Evolutionary conservation across 30 jellyfish, hydroid and myxozoan species (phyloP), one percentile per base, ranked within the genome.

Genomic region (Turritopsis rubra): DNA sequence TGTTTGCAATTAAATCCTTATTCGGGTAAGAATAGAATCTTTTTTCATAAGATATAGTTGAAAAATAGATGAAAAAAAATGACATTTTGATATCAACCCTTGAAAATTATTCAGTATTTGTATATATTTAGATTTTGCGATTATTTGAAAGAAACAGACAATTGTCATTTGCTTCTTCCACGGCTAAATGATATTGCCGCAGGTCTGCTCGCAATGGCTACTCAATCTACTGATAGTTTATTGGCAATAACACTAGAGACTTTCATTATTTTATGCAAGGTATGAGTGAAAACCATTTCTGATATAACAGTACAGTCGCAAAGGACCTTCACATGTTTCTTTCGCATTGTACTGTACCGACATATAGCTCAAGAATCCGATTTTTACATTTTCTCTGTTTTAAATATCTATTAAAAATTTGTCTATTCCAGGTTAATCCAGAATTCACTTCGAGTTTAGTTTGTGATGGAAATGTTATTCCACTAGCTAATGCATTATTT

Each of bases 241-340:
- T 86, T 92, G 27, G 96, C 98, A 1, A 30, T 92, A 21, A 68
- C 95, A 0, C 80, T 92, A 53, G 96, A 92, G 74, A 92, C 96
- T 20, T 68, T 92, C 65, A 54, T 28, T 21, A 88, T 85, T 65
- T 76, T 80, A 0, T 53, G 84, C 7, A 76, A 87, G 79, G 79
- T 66, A 68, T 8, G 53, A 26, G 60, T 13, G 60, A 41, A 13
- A 41, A 13, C 9, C 9, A 3, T 41, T 13, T 41, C 60, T 41
- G 13, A 13, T 41, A 21, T 80, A 5, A 20, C 53, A 22, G 27
- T n/a, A n/a, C n/a, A n/a, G n/a, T n/a, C n/a, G n/a, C n/a, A n/a
- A n/a, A n/a, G n/a, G n/a, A n/a, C n/a, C n/a, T n/a, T n/a, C n/a
- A n/a, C n/a, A n/a, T n/a, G n/a, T n/a, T n/a, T n/a, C n/a, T n/a